Base-by-base conservation (phyloP, 2,888 invertebrate genomes). In the Lysandra bellargus region DNA sequence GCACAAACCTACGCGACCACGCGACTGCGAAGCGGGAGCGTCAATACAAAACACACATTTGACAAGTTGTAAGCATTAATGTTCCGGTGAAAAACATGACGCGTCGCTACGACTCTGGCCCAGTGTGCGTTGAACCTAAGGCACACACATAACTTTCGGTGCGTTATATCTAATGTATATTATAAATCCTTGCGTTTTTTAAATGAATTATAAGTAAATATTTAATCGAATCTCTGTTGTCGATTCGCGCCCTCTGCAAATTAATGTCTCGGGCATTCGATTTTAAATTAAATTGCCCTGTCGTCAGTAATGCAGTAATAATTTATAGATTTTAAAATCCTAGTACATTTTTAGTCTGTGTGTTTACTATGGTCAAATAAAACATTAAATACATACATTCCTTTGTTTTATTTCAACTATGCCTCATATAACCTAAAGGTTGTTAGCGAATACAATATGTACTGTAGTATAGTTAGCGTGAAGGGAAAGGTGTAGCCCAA, bases 331-430 rank as follows among this genome's bases (percentile, higher is more conserved):
- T 44, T 75, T 75, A 49, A 49, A 76, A 57, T 17, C 30, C 30
- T 76, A 76, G 76, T 76, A 76, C 33, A 53, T 76, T 76, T 76
- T 49, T 76, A 69, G 76, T 76, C 3, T 33, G 76, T 76, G 76
- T 76, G 49, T 76, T 76, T 76, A 57, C 76, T 57, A 33, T 76
- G 30, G 33, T 76, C 76, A 33, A 76, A 57, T 76, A 57, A 76
- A 76, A 76, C 57, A 76, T 33, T 49, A 30, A 76, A 49, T 37
- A 33, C 23, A 23, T 14, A 76, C n/a, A 57, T 7, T 64, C 14
- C 44, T 4, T 61, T n/a, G 57, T 61, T 78, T 61, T n/a, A 78
- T 75, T 75, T 75, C 4, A 30, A 12, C 23, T 23, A 7, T 61
- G 23, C 61, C 60, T 2, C n/a, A 61, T 61, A 23, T n/a, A 23